Percentiles rank a stretch among this genome's conserved stretches.
Conservation (phyloP, 2,797 vertebrate genomes). For the Buceros bicornis region DNA sequence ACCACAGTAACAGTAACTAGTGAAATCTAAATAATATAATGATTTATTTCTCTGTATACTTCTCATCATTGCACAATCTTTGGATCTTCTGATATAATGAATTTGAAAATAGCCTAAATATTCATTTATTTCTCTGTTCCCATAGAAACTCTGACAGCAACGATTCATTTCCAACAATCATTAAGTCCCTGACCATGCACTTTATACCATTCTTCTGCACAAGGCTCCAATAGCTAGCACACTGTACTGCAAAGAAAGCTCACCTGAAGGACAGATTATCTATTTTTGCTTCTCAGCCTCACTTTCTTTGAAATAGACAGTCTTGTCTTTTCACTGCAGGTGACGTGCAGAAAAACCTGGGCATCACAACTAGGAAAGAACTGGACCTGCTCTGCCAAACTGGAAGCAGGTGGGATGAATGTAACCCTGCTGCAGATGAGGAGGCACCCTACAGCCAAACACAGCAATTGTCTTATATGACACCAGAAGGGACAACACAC, state of each 20-base stretch:
- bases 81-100: conserved; percentile 24
- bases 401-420: not conserved
- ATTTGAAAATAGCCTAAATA: conserved; percentile 53
- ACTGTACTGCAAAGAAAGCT: not conserved
- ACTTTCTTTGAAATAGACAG: not conserved
- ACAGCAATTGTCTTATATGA: not conserved
- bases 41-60: conserved; percentile 25
- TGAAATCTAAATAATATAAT: conserved; percentile 3
- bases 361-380: not conserved
- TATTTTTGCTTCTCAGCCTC: not conserved
- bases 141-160: conserved; percentile 65
- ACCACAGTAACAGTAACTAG: conserved; percentile 56
- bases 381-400: not conserved
- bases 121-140: conserved; percentile 58
- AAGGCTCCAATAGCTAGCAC: not conserved
- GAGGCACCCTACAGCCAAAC: not conserved
- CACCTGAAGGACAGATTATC: not conserved
- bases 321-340: not conserved
- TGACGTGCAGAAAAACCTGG: not conserved
- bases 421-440: not conserved
- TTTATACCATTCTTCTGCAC: conserved; percentile 8
- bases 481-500: rapidly evolving
- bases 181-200: conserved; percentile 21
- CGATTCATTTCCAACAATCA: conserved; percentile 49
- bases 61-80: conserved; percentile 44